A percentile compares a stretch with the other conserved stretches of the same genome.
These are phyloP conservation scores for Dinomys branickii DNA, from an alignment of 2,113 vertebrate genomes.

Conservation along the genomic window DNA sequence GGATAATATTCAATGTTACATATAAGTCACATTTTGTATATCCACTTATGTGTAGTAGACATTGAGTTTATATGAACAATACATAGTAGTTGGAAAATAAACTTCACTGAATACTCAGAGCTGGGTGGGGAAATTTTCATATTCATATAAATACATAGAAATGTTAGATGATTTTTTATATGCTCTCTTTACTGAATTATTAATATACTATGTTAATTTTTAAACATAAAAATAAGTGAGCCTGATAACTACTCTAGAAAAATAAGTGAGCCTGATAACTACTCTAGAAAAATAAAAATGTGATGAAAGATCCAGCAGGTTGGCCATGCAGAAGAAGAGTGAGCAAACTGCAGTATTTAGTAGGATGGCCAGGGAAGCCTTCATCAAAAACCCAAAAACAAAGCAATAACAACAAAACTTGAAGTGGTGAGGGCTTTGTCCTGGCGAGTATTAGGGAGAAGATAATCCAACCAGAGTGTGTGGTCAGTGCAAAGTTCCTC, in stretches of 20 bases:
- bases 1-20: not conserved
- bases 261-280: not conserved
- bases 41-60: not conserved
- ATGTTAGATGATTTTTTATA: not conserved
- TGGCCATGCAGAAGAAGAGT: not conserved
- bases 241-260: not conserved
- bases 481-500: not conserved
- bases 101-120: not conserved
- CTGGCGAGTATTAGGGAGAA: not conserved
- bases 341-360: not conserved
- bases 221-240: too few relatives aligned
- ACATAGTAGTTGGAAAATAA: not conserved
- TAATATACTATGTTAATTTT: not conserved
- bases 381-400: not conserved
- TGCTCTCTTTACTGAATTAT: not conserved
- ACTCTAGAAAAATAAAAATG: not conserved
- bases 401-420: not conserved
- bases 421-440: not conserved
- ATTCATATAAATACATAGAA: not conserved
- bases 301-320: not conserved
- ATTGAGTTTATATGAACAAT: not conserved
- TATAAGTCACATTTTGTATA: not conserved
- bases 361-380: not conserved
- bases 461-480: not conserved
- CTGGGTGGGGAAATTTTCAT: not conserved